Evolutionary conservation across 1,140 invertebrate species (phyloP).

Genomic region (Habropoda laboriosa): DNA sequence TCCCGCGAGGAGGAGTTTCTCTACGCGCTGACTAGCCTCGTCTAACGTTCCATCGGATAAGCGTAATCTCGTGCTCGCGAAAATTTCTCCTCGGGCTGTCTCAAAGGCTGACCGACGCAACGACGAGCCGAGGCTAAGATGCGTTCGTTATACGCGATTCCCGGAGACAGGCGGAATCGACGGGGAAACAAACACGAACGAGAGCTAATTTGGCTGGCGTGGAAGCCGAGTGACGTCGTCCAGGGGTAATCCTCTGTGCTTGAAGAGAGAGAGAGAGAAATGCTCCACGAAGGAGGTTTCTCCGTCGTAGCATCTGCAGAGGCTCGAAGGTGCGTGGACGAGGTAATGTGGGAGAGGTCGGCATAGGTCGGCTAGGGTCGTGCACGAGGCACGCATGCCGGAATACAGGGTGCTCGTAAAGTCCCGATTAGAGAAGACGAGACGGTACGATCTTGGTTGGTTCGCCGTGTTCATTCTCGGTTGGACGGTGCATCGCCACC

Average conservation of each 20-base stretch:
- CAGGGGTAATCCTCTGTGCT: conserved; percentile 34
- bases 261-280: too few relatives aligned
- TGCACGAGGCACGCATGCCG: conserved; percentile 70
- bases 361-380: conserved; percentile 68
- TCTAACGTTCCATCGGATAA: neutral
- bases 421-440: conserved; percentile 69
- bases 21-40: neutral
- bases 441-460: conserved; percentile 3
- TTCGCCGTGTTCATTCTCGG: neutral
- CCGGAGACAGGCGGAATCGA: neutral
- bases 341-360: conserved; percentile 76
- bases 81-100: neutral
- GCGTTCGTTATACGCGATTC: conserved; percentile 2
- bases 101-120: conserved; percentile 10
- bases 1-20: conserved; percentile 12
- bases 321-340: conserved; percentile 68
- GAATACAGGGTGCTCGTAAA: conserved; percentile 75
- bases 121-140: neutral
- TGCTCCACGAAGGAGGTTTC: conserved; percentile 14
- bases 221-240: neutral
- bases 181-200: conserved; percentile 12
- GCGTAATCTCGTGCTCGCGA: neutral
- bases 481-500: neutral
- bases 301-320: conserved; percentile 25
- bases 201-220: conserved; percentile 32